Evolutionary conservation across 2,113 vertebrate species (phyloP).

Genomic region (Myrmecobius fasciatus): DNA sequence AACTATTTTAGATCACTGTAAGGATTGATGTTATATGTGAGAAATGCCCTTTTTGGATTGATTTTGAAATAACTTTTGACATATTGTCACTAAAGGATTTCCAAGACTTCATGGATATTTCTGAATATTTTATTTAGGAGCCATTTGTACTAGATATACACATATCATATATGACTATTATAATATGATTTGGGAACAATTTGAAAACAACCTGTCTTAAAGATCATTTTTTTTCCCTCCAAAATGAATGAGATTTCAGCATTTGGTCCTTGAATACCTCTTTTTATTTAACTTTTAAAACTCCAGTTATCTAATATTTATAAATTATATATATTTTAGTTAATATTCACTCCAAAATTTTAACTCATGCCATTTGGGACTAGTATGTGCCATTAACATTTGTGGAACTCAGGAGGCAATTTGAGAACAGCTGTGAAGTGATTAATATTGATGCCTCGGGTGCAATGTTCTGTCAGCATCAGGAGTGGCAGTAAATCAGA

Average conservation of each 20-base stretch:
- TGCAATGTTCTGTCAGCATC: conserved; percentile 42
- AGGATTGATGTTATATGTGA: conserved; percentile 21
- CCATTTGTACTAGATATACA: neutral
- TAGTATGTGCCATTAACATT: conserved; percentile 59
- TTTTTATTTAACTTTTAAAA: conserved; percentile 45
- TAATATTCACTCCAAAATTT: conserved; percentile 52
- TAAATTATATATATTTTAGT: conserved; percentile 37
- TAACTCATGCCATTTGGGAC: conserved; percentile 45
- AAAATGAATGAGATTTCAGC: neutral
- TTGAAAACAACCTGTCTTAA: conserved; percentile 12
- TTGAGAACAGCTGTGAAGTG: conserved; percentile 54
- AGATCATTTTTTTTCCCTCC: neutral
- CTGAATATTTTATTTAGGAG: neutral
- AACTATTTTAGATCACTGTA: neutral
- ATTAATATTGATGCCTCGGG: conserved; percentile 47
- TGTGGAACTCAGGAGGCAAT: conserved; percentile 50
- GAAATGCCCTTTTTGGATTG: neutral
- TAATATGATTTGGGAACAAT: conserved; percentile 36
- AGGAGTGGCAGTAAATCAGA: conserved; percentile 29
- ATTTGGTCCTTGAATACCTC: neutral
- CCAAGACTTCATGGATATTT: neutral
- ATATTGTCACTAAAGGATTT: conserved; percentile 24
- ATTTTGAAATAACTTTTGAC: neutral
- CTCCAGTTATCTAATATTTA: neutral
- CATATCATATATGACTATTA: conserved; percentile 17